Evolutionary conservation across 2,888 invertebrate genomes (phyloP), one percentile per base, ranked within the genome.

Genomic region (Eumerus sabulonum): DNA sequence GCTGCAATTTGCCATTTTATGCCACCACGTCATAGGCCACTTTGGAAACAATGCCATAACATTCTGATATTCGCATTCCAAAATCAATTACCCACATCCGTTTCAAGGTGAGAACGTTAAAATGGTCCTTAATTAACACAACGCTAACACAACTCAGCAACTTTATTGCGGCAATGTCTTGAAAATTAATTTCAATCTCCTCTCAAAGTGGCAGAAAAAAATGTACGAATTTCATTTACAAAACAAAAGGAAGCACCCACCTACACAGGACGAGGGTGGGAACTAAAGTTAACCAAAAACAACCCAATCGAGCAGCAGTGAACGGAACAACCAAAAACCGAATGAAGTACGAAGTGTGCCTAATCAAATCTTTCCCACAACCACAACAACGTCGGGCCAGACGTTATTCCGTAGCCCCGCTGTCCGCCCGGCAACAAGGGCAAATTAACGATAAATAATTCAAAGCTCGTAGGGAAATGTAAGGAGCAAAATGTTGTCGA

Each of bases 361-460:
- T 71, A 66, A 76, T 76, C 71, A 76, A 76, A 76, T 76, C 71
- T 76, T 76, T 71, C 54, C 59, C 27, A 48, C 40, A 63, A 63
- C 59, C 27, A 48, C 40, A 63, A 63, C 44, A 56, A 11, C 12
- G 19, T 48, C 38, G 38, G n/a, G 16, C 51, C 11, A 53, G 9
- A 16, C 4, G 18, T 14, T 11, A 9, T 0, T 42, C 1, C 4
- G 19, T 27, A 9, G n/a, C 36, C 27, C 35, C 42, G 12, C 45
- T 35, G 14, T 19, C 9, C 19, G 13, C 16, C 62, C 16, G 9
- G 50, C 11, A 67, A 7, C 27, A 35, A 51, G 44, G 40, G 47
- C 66, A 77, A 77, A 77, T 77, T 72, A 72, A 77, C 72, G 67
- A 77, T 77, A 77, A 77, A 77, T 77, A 77, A 77, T 77, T 77